Evolutionary conservation across 2,797 vertebrate species (phyloP), one percentile per base, ranked within the genome.

Genomic region (Coregonus suidteri): DNA sequence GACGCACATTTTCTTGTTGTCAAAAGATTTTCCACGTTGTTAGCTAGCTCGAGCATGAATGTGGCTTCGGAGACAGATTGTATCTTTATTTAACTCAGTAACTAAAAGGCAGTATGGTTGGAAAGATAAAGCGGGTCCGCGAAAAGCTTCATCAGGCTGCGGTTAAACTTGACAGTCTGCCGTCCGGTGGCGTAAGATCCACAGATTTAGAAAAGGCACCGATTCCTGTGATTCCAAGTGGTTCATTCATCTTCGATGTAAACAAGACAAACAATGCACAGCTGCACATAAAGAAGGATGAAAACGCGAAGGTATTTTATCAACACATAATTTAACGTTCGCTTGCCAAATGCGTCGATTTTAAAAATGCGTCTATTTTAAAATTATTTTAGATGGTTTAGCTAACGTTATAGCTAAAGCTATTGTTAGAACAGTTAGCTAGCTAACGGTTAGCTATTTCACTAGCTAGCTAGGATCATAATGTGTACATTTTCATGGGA

Each of bases 71-170:
- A 52, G 18, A 68, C 9, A 15, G 13, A 53, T 30, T 54, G 56
- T 16, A 5, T 15, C 16, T 41, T 81, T 56, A 16, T 51, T 41
- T 6, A 3, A 62, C 71, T 77, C 75, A 14, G 47, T n/a, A n/a
- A 18, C 1, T 18, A 3, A 64, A 30, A 85, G 25, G 15, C n/a
- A 37, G 73, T 9, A 95, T 94, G 93, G 92, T 94, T 4, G 93
- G 93, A 3, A 95, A 95, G 81, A 93, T 94, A 0, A 94, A 90
- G 85, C 88, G 90, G 6, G 85, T 85, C 30, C 89, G 94, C 0
- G 92, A 94, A 81, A 94, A 91, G 79, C 88, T 93, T 0, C 94
- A 94, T 47, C 93, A 94, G 75, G 87, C 88, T 53, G 93, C 93
- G 0, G 93, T 95, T 71, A 93, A 83, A 82, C 66, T 91, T 1